Conservation (phyloP, 2,888 invertebrate genomes). For the Lasioglossum malachurum region DNA sequence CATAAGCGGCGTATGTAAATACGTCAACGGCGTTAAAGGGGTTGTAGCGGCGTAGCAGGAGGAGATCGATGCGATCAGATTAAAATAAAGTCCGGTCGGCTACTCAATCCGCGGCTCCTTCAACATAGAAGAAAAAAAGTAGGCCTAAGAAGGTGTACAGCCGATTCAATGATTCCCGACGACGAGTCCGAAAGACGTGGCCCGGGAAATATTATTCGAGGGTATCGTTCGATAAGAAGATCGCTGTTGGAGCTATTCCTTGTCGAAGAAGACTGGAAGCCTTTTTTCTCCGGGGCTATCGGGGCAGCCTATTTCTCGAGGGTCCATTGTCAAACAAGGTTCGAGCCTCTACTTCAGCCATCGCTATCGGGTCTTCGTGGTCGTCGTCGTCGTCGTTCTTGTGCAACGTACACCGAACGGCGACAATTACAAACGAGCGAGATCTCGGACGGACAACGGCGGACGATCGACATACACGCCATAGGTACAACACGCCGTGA, state of each 20-base stretch:
- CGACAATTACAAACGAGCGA: conserved; percentile 75
- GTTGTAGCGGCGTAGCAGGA: conserved; percentile 26
- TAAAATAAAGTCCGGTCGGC: conserved; percentile 57
- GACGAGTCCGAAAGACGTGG: background rate
- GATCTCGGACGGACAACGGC: conserved; percentile 71
- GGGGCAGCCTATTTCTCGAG: conserved; percentile 56
- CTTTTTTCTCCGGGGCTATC: conserved; percentile 35
- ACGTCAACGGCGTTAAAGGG: conserved; percentile 46
- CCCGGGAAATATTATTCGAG: background rate
- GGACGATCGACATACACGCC: conserved; percentile 68
- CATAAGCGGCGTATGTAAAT: conserved; percentile 47
- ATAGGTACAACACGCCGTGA: conserved; percentile 67
- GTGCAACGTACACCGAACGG: conserved; percentile 43
- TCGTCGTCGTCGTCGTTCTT: conserved; percentile 29
- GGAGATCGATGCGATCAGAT: conserved; percentile 52
- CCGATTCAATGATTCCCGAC: background rate
- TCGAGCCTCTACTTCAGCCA: conserved; percentile 28
- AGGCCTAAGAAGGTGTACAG: background rate
- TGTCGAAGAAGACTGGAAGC: background rate
- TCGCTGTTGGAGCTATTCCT: background rate
- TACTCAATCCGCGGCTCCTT: conserved; percentile 44
- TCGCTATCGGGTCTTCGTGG: conserved; percentile 38
- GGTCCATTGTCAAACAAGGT: conserved; percentile 38
- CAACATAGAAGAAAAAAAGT: conserved; percentile 9
- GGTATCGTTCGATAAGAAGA: conserved; percentile 8